phyloP scores from a whole-genome alignment of 2,888 invertebrate species.

The Gymnocheta viridis region DNA sequence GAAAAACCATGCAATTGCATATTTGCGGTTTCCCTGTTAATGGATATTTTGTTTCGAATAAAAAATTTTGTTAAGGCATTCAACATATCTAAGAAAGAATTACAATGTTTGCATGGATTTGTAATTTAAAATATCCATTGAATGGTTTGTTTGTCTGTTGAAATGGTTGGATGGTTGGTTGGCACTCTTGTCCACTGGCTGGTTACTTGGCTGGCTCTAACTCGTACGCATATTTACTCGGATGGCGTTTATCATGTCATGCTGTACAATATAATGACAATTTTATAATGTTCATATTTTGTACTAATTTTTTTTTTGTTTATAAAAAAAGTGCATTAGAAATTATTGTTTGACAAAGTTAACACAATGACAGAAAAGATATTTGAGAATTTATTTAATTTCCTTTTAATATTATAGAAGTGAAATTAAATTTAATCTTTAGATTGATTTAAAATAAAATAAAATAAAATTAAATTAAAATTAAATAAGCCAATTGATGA shows the following conservation, averaged over 20 bases:
- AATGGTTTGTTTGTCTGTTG: conserved; percentile 41
- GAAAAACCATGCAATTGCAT: no score
- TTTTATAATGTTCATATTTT: conserved; percentile 57
- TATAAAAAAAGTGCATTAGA: conserved; percentile 47
- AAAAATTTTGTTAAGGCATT: no score
- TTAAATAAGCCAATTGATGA: no score
- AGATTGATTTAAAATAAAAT: neutral
- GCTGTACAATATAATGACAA: conserved; percentile 58
- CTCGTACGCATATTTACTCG: conserved; percentile 36
- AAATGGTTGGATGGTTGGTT: conserved; percentile 22
- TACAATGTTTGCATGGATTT: conserved; percentile 31
- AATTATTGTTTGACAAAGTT: conserved; percentile 45
- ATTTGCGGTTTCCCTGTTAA: no score
- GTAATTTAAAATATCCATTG: conserved; percentile 44
- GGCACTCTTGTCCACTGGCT: neutral
- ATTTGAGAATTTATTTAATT: conserved; percentile 32
- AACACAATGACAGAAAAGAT: conserved; percentile 22
- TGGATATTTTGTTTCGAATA: no score
- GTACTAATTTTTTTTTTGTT: neutral
- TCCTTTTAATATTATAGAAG: neutral
- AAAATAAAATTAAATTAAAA: neutral
- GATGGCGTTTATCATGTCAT: conserved; percentile 62
- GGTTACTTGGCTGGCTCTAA: conserved; percentile 29
- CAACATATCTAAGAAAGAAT: neutral
- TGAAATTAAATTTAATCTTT: neutral